phyloP scores from a whole-genome alignment of 2,113 vertebrate genomes.

The Etheostoma cragini region DNA sequence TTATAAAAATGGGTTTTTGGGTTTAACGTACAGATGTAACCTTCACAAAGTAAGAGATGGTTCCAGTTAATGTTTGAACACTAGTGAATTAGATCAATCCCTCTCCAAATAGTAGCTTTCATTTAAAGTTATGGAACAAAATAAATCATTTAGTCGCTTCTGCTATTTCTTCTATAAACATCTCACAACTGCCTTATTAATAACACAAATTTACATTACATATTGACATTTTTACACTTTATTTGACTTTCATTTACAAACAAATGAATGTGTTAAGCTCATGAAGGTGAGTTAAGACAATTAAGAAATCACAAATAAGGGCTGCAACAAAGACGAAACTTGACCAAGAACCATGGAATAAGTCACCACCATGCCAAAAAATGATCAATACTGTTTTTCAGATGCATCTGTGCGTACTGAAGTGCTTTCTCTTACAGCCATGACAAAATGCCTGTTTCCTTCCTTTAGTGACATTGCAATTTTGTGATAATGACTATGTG shows the following conservation, averaged over 20 bases:
- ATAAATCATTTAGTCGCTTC: neutral
- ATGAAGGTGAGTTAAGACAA: conserved; percentile 17
- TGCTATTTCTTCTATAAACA: neutral
- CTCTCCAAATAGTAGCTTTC: neutral
- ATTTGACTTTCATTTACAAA: conserved; percentile 46
- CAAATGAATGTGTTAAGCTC: conserved; percentile 5
- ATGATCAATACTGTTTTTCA: conserved; percentile 36
- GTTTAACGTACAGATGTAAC: no score
- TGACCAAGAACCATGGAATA: neutral
- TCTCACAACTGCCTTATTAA: neutral
- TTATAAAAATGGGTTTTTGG: no score
- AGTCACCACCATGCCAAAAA: neutral
- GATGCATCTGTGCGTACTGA: neutral
- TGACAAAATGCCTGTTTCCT: neutral
- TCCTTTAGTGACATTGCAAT: neutral
- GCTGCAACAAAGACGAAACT: neutral
- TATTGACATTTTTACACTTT: conserved; percentile 19
- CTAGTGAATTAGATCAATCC: neutral
- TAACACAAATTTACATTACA: neutral
- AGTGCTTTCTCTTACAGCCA: neutral
- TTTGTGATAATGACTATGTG: no score
- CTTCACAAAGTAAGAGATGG: neutral
- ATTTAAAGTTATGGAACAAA: neutral
- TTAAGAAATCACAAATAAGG: conserved; percentile 11
- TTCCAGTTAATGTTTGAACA: neutral